Base-by-base conservation (phyloP, 2,888 invertebrate genomes). In the Poecilus cupreus region DNA sequence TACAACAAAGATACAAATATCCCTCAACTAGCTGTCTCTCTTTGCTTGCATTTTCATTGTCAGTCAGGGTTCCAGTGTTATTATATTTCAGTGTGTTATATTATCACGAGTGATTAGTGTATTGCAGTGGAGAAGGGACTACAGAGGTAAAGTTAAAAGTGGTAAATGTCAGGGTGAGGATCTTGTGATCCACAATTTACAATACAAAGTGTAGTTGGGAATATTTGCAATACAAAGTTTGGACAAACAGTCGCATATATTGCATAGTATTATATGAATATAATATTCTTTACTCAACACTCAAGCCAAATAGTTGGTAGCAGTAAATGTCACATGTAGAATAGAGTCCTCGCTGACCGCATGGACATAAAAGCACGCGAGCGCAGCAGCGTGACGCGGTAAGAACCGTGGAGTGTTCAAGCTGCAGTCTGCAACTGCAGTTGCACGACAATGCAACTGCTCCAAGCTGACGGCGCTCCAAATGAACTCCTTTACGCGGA, bases 401-500 rank as follows among this genome's bases (percentile, higher is more conserved):
- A 68, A 37, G 60, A 60, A 26, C 60, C 32, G n/a, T n/a, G n/a
- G n/a, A n/a, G n/a, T n/a, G n/a, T n/a, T n/a, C n/a, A 16, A n/a
- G 60, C 60, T 11, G 32, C 26, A 22, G 8, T n/a, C 24, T 26
- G 3, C 60, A 60, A 16, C 13, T 37, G 37, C 16, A 68, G 37
- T 16, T 37, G 64, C 37, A 39, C 16, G 24, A 68, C 64, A 68
- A 68, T 68, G 64, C 64, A 18, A 18, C 39, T 16, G 20, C 2
- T 2, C 18, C 51, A 13, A 51, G 51, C 37, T 37, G 64, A 68
- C 64, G 64, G 26, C 60, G 16, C 37, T 37, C 5, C 37, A 37
- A 68, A 68, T 68, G 64, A 68, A 68, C 64, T 68, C 18, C 64
- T 68, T 68, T 37, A 37, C 60, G 32, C 60, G 54, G 54, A 54